Percentiles rank a stretch among this genome's conserved stretches.
Conservation (phyloP, 2,888 invertebrate genomes). For the Hecatera dysodea region DNA sequence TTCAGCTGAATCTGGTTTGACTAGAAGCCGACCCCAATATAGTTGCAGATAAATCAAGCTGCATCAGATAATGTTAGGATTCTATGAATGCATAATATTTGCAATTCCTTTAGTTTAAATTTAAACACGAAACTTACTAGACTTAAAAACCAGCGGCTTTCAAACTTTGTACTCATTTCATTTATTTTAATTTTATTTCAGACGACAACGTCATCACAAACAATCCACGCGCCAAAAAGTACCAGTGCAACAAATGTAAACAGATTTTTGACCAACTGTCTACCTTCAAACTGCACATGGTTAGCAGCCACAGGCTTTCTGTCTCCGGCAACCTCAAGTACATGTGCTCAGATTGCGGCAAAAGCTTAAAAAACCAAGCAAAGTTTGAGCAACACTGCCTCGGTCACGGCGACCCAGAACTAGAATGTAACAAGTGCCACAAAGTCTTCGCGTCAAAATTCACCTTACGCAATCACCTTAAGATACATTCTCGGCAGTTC, state of each 20-base stretch:
- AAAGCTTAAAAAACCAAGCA: slow-evolving; percentile 78
- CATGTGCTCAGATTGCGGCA: slow-evolving; percentile 82
- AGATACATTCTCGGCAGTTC: slow-evolving; percentile 81
- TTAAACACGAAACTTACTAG: neutral
- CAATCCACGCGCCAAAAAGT: slow-evolving; percentile 76
- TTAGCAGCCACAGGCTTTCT: slow-evolving; percentile 71
- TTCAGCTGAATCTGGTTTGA: no score
- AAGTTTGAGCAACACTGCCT: slow-evolving; percentile 83
- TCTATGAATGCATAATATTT: neutral
- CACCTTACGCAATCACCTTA: slow-evolving; percentile 82
- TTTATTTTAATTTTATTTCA: slow-evolving; percentile 43
- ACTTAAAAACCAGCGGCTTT: neutral
- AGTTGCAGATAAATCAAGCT: no score
- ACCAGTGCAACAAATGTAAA: slow-evolving; percentile 86
- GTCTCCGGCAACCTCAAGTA: slow-evolving; percentile 68
- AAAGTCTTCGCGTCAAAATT: slow-evolving; percentile 88
- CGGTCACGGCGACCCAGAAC: slow-evolving; percentile 86
- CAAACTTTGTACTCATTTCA: neutral
- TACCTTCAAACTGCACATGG: slow-evolving; percentile 82
- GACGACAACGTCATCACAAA: slow-evolving; percentile 58
- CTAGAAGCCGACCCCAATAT: no score
- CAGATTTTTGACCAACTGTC: slow-evolving; percentile 82
- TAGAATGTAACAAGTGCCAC: slow-evolving; percentile 84
- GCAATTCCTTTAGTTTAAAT: neutral
- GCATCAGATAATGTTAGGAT: neutral